Conservation (phyloP, 2,888 invertebrate genomes). For the Cremastobaeus sp. region DNA sequence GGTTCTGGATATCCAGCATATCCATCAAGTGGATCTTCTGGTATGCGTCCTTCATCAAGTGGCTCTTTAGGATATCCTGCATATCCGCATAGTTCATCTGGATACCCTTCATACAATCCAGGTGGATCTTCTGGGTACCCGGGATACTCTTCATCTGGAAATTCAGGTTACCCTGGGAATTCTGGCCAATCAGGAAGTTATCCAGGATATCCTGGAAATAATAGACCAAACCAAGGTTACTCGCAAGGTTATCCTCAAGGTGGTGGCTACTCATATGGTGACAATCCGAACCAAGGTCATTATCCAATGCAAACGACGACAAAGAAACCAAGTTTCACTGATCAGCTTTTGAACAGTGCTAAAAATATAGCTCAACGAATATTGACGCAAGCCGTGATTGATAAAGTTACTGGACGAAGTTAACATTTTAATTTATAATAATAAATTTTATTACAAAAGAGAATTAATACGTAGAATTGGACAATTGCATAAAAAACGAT, state of each 20-base stretch:
- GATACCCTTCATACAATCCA: constrained; percentile 36
- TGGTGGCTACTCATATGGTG: constrained; percentile 43
- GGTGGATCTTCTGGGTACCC: constrained; percentile 52
- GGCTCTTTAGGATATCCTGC: constrained; percentile 36
- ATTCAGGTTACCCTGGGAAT: not conserved
- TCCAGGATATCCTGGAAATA: constrained; percentile 27
- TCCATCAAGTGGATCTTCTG: constrained; percentile 19
- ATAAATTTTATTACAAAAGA: no score
- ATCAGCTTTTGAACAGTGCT: constrained; percentile 69
- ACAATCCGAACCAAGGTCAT: constrained; percentile 51
- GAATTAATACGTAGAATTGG: no score
- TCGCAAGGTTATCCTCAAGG: constrained; percentile 47
- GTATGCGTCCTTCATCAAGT: constrained; percentile 13
- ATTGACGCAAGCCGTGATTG: constrained; percentile 70
- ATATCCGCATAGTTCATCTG: no score
- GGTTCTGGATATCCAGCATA: constrained; percentile 58
- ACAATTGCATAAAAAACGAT: no score
- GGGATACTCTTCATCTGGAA: constrained; percentile 26
- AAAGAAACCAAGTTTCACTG: constrained; percentile 69
- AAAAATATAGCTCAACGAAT: constrained; percentile 69
- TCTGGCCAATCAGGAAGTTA: constrained; percentile 26
- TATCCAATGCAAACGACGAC: constrained; percentile 59
- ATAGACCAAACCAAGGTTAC: constrained; percentile 20
- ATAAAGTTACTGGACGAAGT: constrained; percentile 67
- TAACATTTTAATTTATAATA: constrained; percentile 12